Percentiles rank a stretch among this genome's conserved stretches.
Evolutionary conservation across 2,797 vertebrate species (phyloP).

Genomic region (Mus caroli): DNA sequence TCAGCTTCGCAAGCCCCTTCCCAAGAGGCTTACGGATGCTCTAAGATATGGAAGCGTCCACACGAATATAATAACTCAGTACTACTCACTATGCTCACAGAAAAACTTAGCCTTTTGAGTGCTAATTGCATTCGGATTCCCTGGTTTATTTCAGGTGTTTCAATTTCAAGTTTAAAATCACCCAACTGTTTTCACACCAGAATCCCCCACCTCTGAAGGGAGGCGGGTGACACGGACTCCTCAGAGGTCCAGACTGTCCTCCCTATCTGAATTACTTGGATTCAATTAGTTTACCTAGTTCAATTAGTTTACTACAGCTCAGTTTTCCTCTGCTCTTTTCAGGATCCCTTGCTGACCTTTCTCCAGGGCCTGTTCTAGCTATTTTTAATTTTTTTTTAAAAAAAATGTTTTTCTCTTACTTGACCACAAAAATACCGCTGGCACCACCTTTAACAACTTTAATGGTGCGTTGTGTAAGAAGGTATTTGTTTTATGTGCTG

Average conservation of each 20-base stretch:
- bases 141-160: slow-evolving; percentile 69
- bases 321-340: slow-evolving; percentile 41
- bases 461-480: slow-evolving; percentile 49
- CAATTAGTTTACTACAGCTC: slow-evolving; percentile 59
- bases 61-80: slow-evolving; percentile 68
- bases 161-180: slow-evolving; percentile 65
- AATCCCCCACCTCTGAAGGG: slow-evolving; percentile 48
- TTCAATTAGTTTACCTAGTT: slow-evolving; percentile 67
- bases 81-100: slow-evolving; percentile 66
- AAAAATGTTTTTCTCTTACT: slow-evolving; percentile 21
- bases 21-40: slow-evolving; percentile 76
- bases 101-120: slow-evolving; percentile 73
- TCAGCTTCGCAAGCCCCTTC: slow-evolving; percentile 78
- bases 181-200: slow-evolving; percentile 73
- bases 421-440: slow-evolving; percentile 68
- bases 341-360: slow-evolving; percentile 45
- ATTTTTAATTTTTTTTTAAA: slow-evolving; percentile 34
- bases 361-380: slow-evolving; percentile 51
- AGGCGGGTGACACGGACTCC: not conserved
- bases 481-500: slow-evolving; percentile 68
- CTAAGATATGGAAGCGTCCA: slow-evolving; percentile 75
- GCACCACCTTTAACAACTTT: slow-evolving; percentile 68
- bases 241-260: not conserved
- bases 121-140: slow-evolving; percentile 78
- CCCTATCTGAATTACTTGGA: slow-evolving; percentile 44